Percentiles rank a stretch among this genome's conserved stretches.
Conservation (phyloP, 2,888 invertebrate species). For the Aricia artaxerxes region DNA sequence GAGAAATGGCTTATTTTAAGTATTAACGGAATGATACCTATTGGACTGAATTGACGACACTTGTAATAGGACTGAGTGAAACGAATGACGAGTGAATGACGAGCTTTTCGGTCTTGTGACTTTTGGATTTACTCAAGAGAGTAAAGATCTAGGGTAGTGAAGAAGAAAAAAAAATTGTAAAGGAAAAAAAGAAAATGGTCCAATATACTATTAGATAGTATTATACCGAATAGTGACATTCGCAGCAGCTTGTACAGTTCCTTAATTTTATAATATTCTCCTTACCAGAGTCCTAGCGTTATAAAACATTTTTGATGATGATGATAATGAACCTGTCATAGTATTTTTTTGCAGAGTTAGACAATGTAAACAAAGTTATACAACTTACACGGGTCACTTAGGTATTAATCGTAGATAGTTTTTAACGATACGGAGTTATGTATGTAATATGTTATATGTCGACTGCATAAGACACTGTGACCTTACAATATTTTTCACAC, state of each 20-base stretch:
- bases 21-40: too few species aligned
- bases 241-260: not conserved
- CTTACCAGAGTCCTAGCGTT: not conserved
- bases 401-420: not conserved
- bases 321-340: not conserved
- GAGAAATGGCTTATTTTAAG: not conserved
- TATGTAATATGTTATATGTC: not conserved
- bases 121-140: too few species aligned
- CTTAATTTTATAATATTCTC: not conserved
- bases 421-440: conserved; percentile 4
- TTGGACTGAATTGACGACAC: too few species aligned
- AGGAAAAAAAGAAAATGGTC: too few species aligned
- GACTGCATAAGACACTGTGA: not conserved
- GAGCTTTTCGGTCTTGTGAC: too few species aligned
- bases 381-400: not conserved
- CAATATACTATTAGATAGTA: too few species aligned
- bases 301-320: not conserved
- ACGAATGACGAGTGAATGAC: too few species aligned
- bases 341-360: not conserved
- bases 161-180: too few species aligned
- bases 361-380: not conserved
- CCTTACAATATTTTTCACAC: not conserved
- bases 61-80: too few species aligned
- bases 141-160: too few species aligned
- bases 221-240: not conserved